Base-by-base conservation (phyloP, 2,888 invertebrate species). In the Acanthopleura granulata region DNA sequence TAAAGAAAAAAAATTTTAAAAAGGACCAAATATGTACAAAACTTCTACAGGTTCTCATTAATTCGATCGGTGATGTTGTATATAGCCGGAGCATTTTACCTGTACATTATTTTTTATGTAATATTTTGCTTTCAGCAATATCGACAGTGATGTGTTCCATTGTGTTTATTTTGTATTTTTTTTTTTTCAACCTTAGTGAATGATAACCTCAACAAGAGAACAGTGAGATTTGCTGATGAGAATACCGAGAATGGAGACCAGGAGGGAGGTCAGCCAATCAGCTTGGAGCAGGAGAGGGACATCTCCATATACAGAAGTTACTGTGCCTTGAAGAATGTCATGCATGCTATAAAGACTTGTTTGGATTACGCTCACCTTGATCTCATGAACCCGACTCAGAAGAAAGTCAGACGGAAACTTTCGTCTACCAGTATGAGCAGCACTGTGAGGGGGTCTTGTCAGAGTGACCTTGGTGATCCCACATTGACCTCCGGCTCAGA, bases 301-400 rank as follows among this genome's bases (percentile, higher is more conserved):
- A 83, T 87, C 57, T 78, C 86, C 22, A 84, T 87, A 51, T 89
- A 82, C 78, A 80, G 82, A 22, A 86, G 87, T 14, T 89, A 82
- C 78, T 87, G 87, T 84, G 85, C 84, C 50, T 74, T 89, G n/a
- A 86, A 85, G 75, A 82, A 82, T 73, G 80, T 87, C 49, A 86
- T 88, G 87, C 86, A 87, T 71, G 84, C 84, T n/a, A 80, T 88
- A n/a, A 75, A 81, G 62, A 87, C 84, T 75, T 87, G 87, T 82
- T 80, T 80, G 14, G 82, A 86, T 70, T 80, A 83, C 73, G 74
- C 79, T 49, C 80, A 86, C 72, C 80, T 79, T 49, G 77, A 82
- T 25, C 74, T 87, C 25, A 82, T 84, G 77, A 82, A 83, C 57
- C 87, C 87, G 12, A 73, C 86, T n/a, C 74, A 75, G 74, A 72